Percentiles rank a stretch among this genome's conserved stretches.
Evolutionary conservation across 2,797 vertebrate species (phyloP).

Genomic region (Gallirallus australis): DNA sequence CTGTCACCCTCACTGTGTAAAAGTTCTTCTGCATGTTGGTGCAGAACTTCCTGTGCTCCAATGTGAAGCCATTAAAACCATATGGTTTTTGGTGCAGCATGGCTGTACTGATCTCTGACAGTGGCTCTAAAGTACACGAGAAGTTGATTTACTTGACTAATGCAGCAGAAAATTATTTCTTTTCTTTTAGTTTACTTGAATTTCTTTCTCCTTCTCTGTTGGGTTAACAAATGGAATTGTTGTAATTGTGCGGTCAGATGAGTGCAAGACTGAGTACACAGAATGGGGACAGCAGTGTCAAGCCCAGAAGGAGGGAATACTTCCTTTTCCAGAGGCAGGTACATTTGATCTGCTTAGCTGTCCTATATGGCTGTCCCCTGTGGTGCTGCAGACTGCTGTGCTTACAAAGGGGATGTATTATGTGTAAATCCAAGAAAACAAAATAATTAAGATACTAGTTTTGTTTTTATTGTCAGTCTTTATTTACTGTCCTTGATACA

Average conservation of each 20-base stretch:
- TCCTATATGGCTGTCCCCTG: not conserved
- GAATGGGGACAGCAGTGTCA: not conserved
- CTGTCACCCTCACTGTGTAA: too few relatives aligned
- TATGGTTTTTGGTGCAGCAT: not conserved
- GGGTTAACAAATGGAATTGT: slow-evolving; percentile 18
- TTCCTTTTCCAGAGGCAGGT: not conserved
- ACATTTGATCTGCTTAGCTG: not conserved
- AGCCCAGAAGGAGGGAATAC: not conserved
- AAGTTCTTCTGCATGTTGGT: too few relatives aligned
- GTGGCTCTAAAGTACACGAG: not conserved
- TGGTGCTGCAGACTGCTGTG: accelerated
- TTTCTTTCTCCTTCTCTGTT: not conserved
- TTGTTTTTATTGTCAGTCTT: not conserved
- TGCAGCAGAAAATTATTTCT: not conserved
- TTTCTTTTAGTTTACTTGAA: not conserved
- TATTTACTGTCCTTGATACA: not conserved
- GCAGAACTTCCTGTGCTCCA: too few relatives aligned
- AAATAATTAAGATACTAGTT: not conserved
- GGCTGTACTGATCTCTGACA: not conserved
- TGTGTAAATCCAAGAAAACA: not conserved
- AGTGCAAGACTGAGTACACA: not conserved
- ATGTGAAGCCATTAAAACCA: too few relatives aligned
- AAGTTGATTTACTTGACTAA: not conserved
- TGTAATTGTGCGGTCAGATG: not conserved
- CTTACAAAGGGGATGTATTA: not conserved